Evolutionary conservation across 2,113 vertebrate species (phyloP).

Genomic region (Peromyscus maniculatus): DNA sequence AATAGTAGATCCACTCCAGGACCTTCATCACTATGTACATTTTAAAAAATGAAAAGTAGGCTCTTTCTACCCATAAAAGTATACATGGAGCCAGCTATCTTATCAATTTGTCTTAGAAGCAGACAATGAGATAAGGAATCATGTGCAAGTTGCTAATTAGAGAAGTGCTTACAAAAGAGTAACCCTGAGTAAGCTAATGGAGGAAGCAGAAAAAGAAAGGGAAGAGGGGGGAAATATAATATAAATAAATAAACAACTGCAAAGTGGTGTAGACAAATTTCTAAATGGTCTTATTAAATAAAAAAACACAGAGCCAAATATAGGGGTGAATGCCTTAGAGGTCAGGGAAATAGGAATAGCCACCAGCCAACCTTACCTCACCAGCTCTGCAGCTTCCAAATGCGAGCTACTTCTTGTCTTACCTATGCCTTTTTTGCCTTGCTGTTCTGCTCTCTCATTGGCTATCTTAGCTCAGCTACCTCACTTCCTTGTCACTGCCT

Average conservation of each 20-base stretch:
- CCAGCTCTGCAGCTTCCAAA: no score
- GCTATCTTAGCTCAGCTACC: no score
- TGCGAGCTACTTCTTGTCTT: no score
- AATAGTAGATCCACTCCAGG: not conserved
- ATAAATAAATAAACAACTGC: not conserved
- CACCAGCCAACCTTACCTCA: no score
- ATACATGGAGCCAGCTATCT: not conserved
- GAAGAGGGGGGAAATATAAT: not conserved
- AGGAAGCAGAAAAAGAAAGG: not conserved
- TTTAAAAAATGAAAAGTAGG: slow-evolving; percentile 9
- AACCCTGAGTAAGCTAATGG: not conserved
- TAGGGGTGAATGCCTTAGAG: no score
- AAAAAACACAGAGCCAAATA: no score
- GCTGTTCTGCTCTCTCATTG: no score
- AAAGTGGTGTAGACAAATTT: no score
- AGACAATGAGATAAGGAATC: slow-evolving; percentile 24
- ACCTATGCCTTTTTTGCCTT: no score
- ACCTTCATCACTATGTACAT: not conserved
- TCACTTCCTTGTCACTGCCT: no score
- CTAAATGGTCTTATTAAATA: no score
- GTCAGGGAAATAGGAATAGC: no score
- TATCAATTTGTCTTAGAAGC: slow-evolving; percentile 43
- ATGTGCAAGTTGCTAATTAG: not conserved
- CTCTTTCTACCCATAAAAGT: not conserved
- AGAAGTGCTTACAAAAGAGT: not conserved